Percentiles rank a stretch among this genome's conserved stretches.
These are phyloP conservation scores for Laspeyria flexula DNA, from an alignment of 2,888 invertebrate genomes.

Conservation along the genomic window DNA sequence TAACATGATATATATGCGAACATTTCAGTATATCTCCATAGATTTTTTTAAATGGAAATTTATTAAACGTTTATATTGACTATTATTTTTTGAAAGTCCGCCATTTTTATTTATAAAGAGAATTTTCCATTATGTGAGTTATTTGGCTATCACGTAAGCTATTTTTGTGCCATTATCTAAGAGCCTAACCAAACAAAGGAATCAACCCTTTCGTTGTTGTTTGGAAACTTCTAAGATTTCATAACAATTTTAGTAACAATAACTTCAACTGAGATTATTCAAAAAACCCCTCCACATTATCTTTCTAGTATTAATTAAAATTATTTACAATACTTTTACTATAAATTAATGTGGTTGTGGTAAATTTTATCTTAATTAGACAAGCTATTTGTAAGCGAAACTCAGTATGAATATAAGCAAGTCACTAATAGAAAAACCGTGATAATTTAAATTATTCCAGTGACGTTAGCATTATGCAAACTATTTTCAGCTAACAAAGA, in stretches of 20 bases:
- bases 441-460: constrained; percentile 25
- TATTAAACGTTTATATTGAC: no score
- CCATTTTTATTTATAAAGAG: not conserved
- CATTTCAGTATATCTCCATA: no score
- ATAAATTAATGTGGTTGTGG: no score
- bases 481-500: constrained; percentile 35
- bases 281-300: not conserved
- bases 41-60: no score
- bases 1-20: no score
- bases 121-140: not conserved
- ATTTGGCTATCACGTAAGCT: not conserved
- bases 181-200: not conserved
- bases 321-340: no score
- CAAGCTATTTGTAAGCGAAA: not conserved
- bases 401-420: constrained; percentile 3
- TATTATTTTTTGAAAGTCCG: not conserved
- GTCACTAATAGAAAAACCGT: constrained; percentile 10
- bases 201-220: not conserved
- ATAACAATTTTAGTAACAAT: no score
- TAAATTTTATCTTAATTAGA: no score
- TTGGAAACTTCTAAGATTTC: not conserved
- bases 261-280: no score
- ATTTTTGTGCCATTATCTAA: not conserved
- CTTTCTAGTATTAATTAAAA: no score
- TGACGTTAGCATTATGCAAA: constrained; percentile 43